Evolutionary conservation across 2,797 vertebrate genomes (phyloP).

Genomic region (Aldrovandia affinis): DNA sequence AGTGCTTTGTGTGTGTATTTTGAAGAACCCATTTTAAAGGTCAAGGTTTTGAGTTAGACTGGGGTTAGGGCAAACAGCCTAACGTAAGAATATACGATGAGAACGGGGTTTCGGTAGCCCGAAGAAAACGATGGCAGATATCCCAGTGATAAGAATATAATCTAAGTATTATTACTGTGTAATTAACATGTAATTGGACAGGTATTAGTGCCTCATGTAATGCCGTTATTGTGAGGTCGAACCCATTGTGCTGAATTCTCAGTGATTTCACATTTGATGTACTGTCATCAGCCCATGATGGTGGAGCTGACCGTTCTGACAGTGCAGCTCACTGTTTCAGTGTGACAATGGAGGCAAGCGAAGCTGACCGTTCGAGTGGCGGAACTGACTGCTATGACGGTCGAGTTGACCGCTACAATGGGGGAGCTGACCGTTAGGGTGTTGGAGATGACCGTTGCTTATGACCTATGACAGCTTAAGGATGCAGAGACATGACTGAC

Average conservation of each 20-base stretch:
- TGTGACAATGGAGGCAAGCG: no score
- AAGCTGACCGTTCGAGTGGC: no score
- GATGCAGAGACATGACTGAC: no score
- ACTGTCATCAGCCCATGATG: not conserved
- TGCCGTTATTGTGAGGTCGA: not conserved
- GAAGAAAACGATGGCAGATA: not conserved
- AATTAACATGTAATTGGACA: constrained; percentile 2
- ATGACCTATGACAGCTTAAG: no score
- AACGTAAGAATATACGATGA: not conserved
- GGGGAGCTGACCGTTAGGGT: not conserved
- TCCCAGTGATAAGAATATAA: not conserved
- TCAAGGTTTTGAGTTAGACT: not conserved
- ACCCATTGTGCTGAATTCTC: not conserved
- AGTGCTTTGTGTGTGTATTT: not conserved
- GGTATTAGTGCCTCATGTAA: not conserved
- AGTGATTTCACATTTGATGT: not conserved
- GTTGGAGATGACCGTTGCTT: not conserved
- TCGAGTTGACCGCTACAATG: not conserved
- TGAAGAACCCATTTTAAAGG: not conserved
- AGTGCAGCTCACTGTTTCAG: no score
- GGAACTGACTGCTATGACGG: no score
- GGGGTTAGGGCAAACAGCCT: not conserved
- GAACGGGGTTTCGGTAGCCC: not conserved
- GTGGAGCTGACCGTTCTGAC: not conserved
- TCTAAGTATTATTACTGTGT: not conserved